Base-by-base conservation (phyloP, 2,797 vertebrate genomes). In the Alosa sapidissima region DNA sequence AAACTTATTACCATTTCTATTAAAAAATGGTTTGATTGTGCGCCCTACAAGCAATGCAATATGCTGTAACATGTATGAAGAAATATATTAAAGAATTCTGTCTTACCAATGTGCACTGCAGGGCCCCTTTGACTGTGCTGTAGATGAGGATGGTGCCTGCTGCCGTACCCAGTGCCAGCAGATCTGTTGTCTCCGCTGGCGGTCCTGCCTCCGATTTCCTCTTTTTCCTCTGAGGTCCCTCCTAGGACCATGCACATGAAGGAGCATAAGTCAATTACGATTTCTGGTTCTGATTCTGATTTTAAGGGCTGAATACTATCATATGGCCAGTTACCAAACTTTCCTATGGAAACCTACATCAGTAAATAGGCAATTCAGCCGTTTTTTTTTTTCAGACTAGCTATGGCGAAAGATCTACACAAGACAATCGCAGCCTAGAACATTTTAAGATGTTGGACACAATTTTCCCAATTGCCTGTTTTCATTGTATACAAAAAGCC, bases 131-230 rank as follows among this genome's bases (percentile, higher is more conserved):
- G 45, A 94, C 93, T 86, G 97, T 96, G 87, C 97, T 99, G 95
- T 99, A 99, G 90, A 99, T 97, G 90, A 99, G 97, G 90, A 99
- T 94, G 36, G 93, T 97, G 90, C 98, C 98, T n/a, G 97, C 97
- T 75, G 97, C 97, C 86, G 98, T 99, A 91, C 98, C 98, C 93
- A 99, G 96, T 0, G 98, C 98, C 96, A 99, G 89, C 87, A 99
- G 94, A 91, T 99, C 98, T 47, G 95, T 92, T 90, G 96, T 96
- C 89, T 95, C 95, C 91, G 93, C 93, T 52, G 90, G 91, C 89
- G 92, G 95, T 75, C 51, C 91, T 3, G 87, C 93, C 91, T 99
- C 98, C 0, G 97, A 99, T 97, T 97, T 98, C 94, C 98, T 94
- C 92, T 97, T 99, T 95, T 99, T 99, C 93, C 97, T 97, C 93